Evolutionary conservation across 2,113 vertebrate genomes (phyloP).

Genomic region (Colius striatus): DNA sequence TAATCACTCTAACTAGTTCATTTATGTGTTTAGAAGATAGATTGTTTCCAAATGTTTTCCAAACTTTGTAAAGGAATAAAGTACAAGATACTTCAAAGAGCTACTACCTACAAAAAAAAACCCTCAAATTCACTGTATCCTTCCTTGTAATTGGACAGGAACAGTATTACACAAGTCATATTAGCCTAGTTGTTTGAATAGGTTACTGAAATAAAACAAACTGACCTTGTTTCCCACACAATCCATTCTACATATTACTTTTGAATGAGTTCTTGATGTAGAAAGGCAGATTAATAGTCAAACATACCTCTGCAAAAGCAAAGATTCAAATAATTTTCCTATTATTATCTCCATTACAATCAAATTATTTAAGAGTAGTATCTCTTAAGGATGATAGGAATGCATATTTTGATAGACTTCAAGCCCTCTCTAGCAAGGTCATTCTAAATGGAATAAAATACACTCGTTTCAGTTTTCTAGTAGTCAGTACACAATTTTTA

Average conservation of each 20-base stretch:
- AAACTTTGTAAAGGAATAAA: not conserved
- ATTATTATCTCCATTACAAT: constrained; percentile 18
- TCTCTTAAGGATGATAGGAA: constrained; percentile 23
- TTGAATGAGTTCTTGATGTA: not conserved
- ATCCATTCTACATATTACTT: not conserved
- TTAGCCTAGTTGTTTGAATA: not conserved
- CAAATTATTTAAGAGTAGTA: constrained; percentile 38
- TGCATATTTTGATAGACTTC: constrained; percentile 29
- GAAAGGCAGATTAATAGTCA: constrained; percentile 20
- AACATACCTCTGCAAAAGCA: constrained; percentile 11
- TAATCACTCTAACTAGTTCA: not conserved
- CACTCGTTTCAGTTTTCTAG: not conserved
- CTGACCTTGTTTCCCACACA: not conserved
- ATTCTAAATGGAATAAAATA: not conserved
- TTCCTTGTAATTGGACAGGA: not conserved
- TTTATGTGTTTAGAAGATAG: not conserved
- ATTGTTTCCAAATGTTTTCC: not conserved
- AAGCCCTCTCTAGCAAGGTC: constrained; percentile 4
- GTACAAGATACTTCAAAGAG: not conserved
- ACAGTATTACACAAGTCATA: not conserved
- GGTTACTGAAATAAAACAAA: constrained; percentile 15
- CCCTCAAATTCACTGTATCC: not conserved
- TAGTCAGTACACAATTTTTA: not conserved
- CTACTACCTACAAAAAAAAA: not conserved
- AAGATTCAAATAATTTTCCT: not conserved